Evolutionary conservation across 2,888 invertebrate species (phyloP).

Genomic region (Hoplodrina blanda): DNA sequence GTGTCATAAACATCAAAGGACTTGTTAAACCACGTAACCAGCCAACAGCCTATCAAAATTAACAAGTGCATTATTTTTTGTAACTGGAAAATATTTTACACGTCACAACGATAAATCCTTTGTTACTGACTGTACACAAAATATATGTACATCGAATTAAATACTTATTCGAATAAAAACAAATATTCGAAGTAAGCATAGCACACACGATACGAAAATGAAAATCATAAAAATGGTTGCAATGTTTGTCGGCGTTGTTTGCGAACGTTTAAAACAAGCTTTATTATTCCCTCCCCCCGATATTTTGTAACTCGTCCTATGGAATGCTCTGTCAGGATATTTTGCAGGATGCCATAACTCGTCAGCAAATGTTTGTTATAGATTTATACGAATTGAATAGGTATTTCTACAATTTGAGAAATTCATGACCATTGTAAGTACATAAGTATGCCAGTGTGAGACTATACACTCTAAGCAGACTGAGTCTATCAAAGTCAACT

Average conservation of each 20-base stretch:
- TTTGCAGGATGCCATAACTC: slow-evolving; percentile 2
- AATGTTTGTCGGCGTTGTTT: slow-evolving; percentile 22
- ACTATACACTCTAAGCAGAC: too few species aligned
- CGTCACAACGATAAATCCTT: background rate
- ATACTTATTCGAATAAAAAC: slow-evolving; percentile 10
- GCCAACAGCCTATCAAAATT: too few species aligned
- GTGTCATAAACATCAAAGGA: background rate
- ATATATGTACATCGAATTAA: slow-evolving; percentile 1
- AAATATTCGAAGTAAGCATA: slow-evolving; percentile 4
- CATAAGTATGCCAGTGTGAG: too few species aligned
- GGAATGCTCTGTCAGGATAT: slow-evolving; percentile 9
- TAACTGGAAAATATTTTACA: slow-evolving; percentile 7
- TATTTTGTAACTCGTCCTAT: slow-evolving; percentile 4
- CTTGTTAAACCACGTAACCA: background rate
- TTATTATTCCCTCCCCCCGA: slow-evolving; percentile 8
- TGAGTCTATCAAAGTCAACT: too few species aligned
- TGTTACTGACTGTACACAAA: background rate
- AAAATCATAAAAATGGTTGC: slow-evolving; percentile 20
- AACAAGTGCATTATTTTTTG: background rate
- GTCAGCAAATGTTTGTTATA: background rate
- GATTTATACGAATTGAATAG: too few species aligned
- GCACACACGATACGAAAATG: slow-evolving; percentile 6
- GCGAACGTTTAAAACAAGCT: slow-evolving; percentile 10
- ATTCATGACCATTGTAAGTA: too few species aligned
- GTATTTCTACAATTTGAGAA: too few species aligned